phyloP scores from a whole-genome alignment of 2,797 vertebrate species.

The Chrosomus eos region DNA sequence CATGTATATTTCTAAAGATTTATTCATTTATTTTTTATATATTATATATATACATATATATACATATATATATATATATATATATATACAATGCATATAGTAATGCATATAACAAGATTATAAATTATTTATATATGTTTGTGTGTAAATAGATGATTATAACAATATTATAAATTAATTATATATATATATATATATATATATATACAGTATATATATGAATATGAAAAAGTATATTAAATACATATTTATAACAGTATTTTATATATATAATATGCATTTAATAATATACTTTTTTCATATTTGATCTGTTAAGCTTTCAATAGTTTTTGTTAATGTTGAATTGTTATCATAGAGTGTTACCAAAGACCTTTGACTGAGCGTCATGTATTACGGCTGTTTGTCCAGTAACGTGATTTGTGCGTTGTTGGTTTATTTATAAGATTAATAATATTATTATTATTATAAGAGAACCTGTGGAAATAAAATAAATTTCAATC shows the following conservation, averaged over 20 bases:
- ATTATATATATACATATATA: too few species aligned
- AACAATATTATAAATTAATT: neutral
- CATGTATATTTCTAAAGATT: neutral
- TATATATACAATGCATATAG: too few species aligned
- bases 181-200: neutral
- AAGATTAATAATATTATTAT: neutral
- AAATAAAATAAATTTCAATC: neutral
- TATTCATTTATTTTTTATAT: neutral
- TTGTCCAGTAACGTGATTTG: neutral
- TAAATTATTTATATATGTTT: too few species aligned
- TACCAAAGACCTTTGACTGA: neutral
- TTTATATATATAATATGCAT: neutral
- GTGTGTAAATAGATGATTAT: too few species aligned
- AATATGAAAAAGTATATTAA: neutral
- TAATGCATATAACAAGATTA: too few species aligned
- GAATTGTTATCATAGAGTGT: conserved; percentile 2
- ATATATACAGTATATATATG: neutral
- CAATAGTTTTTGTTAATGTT: neutral
- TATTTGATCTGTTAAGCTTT: neutral
- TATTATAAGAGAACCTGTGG: neutral
- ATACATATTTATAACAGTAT: neutral
- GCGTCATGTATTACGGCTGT: neutral
- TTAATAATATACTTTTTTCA: neutral
- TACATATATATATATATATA: too few species aligned
- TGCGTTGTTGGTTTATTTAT: neutral